Base-by-base conservation (phyloP, 2,888 invertebrate genomes). In the Deilephila porcellus region DNA sequence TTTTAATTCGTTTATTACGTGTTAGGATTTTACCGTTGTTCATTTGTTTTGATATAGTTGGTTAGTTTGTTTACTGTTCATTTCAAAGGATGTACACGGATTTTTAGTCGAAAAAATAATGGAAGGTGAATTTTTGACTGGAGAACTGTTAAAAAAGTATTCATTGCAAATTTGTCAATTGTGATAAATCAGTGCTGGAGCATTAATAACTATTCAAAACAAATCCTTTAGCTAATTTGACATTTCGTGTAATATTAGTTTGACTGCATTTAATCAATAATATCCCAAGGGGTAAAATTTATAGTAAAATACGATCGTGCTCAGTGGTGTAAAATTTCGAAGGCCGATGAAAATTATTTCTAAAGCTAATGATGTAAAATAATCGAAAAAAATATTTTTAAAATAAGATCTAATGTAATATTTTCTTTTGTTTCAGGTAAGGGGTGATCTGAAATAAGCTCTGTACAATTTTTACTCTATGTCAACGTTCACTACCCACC, bases 351-450 rank as follows among this genome's bases (percentile, higher is more conserved):
- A 25, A 25, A 25, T 25, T 25, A 25, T 25, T 25, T 25, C 1
- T 0, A 1, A 60, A 34, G 8, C 34, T 59, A 3, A 71, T 62
- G n/a, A 6, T n/a, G 4, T 53, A 17, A 3, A 6, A 19, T 53
- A 3, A 53, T 0, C 53, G 14, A 4, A 17, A 4, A 4, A 14
- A 4, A 4, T 53, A 56, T n/a, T 32, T 56, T 56, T 70, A 56
- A 73, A 73, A 78, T 20, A 73, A 32, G 4, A 29, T 52, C 53
- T 77, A 74, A 76, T n/a, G 6, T 5, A 53, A 20, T 0, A 14
- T 71, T 74, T 79, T 75, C 56, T 76, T 73, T 86, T 84, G 81
- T 87, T 87, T 74, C 86, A 87, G 88, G 87, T 87, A 88, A 77
- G 85, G 79, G 72, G 29, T 60, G 56, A 75, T 52, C 62, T 52